Conservation (phyloP, 2,113 vertebrate species). For the Motacilla tschutschensis region DNA sequence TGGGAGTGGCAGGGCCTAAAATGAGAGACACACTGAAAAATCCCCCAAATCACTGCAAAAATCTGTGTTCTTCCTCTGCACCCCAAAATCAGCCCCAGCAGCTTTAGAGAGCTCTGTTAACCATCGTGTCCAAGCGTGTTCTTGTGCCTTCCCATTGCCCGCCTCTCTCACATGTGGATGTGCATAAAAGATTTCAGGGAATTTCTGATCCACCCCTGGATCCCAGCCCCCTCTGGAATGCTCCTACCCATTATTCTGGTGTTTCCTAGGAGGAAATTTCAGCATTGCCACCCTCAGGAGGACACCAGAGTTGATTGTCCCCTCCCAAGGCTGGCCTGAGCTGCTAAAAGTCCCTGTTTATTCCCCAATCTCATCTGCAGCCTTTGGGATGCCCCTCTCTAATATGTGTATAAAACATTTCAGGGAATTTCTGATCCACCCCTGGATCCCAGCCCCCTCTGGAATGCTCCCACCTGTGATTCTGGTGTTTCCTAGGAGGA, state of each 20-base stretch:
- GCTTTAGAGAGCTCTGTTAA: rapidly evolving
- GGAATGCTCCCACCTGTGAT: rapidly evolving
- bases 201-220: not conserved
- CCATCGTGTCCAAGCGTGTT: rapidly evolving
- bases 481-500: not conserved
- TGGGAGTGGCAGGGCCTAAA: rapidly evolving
- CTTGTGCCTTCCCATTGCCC: not conserved
- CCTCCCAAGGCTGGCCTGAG: conserved; percentile 74
- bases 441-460: not conserved
- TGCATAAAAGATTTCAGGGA: rapidly evolving
- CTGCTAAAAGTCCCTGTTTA: conserved; percentile 62
- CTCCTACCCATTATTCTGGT: not conserved
- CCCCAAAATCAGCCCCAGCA: not conserved
- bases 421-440: rapidly evolving
- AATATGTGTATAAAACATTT: rapidly evolving
- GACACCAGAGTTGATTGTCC: conserved; percentile 70
- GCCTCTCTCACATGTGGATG: rapidly evolving
- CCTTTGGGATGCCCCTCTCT: conserved; percentile 46
- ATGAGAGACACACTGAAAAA: not conserved
- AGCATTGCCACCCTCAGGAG: not conserved
- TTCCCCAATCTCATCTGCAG: conserved; percentile 49
- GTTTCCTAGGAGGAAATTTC: not conserved
- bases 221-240: not conserved
- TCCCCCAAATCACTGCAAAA: rapidly evolving
- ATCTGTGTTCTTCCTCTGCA: rapidly evolving